Conservation (phyloP, 2,888 invertebrate genomes). For the Aromia moschata region DNA sequence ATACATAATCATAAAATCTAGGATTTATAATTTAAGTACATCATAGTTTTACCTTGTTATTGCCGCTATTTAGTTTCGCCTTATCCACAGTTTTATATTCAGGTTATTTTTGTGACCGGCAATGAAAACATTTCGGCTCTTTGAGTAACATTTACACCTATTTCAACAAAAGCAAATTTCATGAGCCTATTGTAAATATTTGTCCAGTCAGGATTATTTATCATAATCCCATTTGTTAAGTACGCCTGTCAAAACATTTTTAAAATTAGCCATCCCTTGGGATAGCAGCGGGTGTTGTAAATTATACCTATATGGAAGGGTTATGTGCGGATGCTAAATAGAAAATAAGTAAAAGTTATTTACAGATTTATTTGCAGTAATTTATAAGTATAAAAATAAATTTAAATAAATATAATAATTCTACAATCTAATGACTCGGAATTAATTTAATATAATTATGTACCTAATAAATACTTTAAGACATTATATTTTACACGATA, state of each 20-base stretch:
- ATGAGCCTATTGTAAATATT: conserved; percentile 33
- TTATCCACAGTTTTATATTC: no score
- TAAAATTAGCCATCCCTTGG: conserved; percentile 36
- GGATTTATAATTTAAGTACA: no score
- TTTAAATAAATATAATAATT: conserved; percentile 20
- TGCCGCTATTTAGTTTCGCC: no score
- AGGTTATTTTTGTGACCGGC: no score
- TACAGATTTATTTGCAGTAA: conserved; percentile 18
- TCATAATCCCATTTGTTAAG: conserved; percentile 41
- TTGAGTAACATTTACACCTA: conserved; percentile 7
- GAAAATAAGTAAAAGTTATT: conserved; percentile 8
- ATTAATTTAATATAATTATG: no score
- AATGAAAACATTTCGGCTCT: no score
- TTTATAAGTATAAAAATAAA: conserved; percentile 4
- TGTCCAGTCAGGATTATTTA: conserved; percentile 37
- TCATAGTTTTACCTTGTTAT: no score
- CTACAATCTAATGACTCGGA: conserved; percentile 17
- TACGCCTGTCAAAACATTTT: conserved; percentile 50
- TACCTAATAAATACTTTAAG: no score
- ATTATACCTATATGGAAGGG: conserved; percentile 4
- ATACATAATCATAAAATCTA: no score
- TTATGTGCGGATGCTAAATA: conserved; percentile 3
- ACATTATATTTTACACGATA: no score
- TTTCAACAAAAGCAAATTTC: conserved; percentile 21
- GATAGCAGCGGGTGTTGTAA: conserved; percentile 27